A percentile compares a stretch with the other conserved stretches of the same genome.
Conservation (phyloP, 1,140 invertebrate species). For the Caerostris extrusa region DNA sequence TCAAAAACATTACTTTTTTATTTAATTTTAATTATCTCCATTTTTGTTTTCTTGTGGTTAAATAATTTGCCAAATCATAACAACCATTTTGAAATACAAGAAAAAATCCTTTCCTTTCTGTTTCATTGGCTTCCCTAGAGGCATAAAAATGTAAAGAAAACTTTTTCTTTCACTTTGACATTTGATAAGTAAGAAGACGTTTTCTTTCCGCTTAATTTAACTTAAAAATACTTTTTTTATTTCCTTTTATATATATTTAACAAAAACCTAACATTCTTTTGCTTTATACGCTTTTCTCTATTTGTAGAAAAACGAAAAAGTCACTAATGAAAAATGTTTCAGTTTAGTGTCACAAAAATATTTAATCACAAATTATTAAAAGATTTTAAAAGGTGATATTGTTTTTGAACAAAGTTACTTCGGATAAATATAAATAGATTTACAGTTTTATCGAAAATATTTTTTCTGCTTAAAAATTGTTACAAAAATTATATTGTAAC, state of each 20-base stretch:
- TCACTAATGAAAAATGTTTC: too few species aligned
- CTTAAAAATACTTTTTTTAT: background rate
- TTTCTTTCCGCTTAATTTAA: slow-evolving; percentile 5
- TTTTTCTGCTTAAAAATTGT: too few species aligned
- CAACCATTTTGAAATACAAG: background rate
- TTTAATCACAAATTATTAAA: too few species aligned
- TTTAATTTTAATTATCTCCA: background rate
- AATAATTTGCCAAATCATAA: background rate
- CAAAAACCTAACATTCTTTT: background rate
- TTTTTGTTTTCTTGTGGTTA: background rate
- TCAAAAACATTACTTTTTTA: too few species aligned
- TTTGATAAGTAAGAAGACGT: background rate
- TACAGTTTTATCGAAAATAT: too few species aligned
- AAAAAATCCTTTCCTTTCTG: background rate
- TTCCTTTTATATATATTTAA: background rate
- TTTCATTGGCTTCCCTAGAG: background rate
- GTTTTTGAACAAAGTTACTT: too few species aligned
- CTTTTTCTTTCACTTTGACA: background rate
- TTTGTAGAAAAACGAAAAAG: too few species aligned
- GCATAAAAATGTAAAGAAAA: slow-evolving; percentile 1
- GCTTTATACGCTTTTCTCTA: background rate
- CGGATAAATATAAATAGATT: too few species aligned
- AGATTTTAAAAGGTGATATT: too few species aligned
- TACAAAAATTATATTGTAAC: too few species aligned
- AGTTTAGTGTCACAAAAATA: too few species aligned